phyloP scores from a whole-genome alignment of 2,113 vertebrate species.

The Nycticorax nycticorax region DNA sequence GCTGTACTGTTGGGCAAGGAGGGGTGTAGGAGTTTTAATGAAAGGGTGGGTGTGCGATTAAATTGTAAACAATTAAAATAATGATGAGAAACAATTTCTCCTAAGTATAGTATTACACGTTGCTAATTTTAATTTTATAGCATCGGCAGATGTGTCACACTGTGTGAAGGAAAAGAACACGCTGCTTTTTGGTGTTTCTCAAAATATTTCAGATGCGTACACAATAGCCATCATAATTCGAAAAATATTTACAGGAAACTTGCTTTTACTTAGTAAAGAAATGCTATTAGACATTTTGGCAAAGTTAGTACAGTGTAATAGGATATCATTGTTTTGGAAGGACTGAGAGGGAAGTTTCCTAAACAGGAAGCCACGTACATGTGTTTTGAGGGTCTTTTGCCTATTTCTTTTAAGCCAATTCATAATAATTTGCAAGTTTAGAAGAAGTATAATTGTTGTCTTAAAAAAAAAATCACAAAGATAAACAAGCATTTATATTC shows the following conservation, averaged over 20 bases:
- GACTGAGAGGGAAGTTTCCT: background rate
- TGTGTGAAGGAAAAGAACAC: background rate
- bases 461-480: background rate
- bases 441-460: background rate
- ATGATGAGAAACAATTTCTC: background rate
- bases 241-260: background rate
- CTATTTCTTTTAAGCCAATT: background rate
- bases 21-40: background rate
- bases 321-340: background rate
- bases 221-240: background rate
- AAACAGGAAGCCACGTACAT: background rate
- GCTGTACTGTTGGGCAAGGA: background rate
- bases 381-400: background rate
- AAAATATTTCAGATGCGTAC: background rate
- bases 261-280: background rate
- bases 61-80: background rate
- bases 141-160: background rate
- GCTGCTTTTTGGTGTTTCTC: rapidly evolving
- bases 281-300: background rate
- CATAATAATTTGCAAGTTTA: background rate
- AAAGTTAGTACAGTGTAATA: background rate
- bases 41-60: background rate
- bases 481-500: background rate
- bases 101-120: background rate
- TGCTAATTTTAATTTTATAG: background rate